Evolutionary conservation across 2,888 invertebrate genomes (phyloP).

Genomic region (Tethea ocularis): DNA sequence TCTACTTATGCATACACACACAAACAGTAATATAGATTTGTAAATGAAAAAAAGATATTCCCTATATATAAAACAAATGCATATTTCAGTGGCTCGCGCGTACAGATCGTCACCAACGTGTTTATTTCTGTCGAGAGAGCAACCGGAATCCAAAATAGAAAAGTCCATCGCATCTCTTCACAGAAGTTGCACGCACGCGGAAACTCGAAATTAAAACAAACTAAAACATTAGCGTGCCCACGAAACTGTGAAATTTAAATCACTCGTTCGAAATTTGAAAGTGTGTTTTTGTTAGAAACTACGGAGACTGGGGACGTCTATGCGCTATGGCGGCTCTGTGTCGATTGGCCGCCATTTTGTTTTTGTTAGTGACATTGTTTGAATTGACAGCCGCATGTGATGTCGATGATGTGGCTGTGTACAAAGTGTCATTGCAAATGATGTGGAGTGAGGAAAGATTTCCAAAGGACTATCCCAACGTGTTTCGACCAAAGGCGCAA

Average conservation of each 20-base stretch:
- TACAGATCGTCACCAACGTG: slow-evolving; percentile 62
- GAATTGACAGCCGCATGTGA: slow-evolving; percentile 81
- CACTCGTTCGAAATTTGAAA: slow-evolving; percentile 24
- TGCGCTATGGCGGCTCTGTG: slow-evolving; percentile 48
- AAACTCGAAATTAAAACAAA: slow-evolving; percentile 40
- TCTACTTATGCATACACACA: too few relatives aligned
- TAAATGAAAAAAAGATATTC: slow-evolving; percentile 21
- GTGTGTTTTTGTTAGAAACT: slow-evolving; percentile 17
- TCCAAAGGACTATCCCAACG: slow-evolving; percentile 94
- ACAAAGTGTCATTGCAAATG: slow-evolving; percentile 93
- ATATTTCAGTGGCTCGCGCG: slow-evolving; percentile 48
- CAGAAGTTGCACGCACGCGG: slow-evolving; percentile 66
- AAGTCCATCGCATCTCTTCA: slow-evolving; percentile 71
- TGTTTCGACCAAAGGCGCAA: slow-evolving; percentile 94
- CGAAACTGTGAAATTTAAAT: slow-evolving; percentile 27
- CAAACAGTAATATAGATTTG: too few relatives aligned
- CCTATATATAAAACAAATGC: slow-evolving; percentile 51
- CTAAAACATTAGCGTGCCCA: slow-evolving; percentile 17
- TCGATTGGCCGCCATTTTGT: slow-evolving; percentile 70
- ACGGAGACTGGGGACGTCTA: slow-evolving; percentile 38
- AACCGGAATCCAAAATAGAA: slow-evolving; percentile 77
- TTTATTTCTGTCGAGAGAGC: slow-evolving; percentile 75
- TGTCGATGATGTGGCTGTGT: slow-evolving; percentile 92
- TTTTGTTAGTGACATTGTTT: slow-evolving; percentile 49
- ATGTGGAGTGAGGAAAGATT: slow-evolving; percentile 94